A percentile compares a stretch with the other conserved stretches of the same genome.
Conservation (phyloP, 2,888 invertebrate genomes). For the Mellilla xanthometata region DNA sequence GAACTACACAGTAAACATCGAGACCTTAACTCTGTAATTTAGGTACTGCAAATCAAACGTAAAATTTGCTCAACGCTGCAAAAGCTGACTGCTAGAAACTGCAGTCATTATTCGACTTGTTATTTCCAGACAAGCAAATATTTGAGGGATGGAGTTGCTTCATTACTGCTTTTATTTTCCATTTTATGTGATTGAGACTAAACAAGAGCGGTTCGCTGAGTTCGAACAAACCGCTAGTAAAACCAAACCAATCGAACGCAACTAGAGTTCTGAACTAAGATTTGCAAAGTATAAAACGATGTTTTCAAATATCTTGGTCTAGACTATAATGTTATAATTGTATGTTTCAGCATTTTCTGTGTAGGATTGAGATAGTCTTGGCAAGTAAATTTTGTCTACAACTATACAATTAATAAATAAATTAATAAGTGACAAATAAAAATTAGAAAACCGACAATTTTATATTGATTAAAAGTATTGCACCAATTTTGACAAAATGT, state of each 20-base stretch:
- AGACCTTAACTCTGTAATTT: no score
- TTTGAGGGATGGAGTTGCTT: constrained; percentile 66
- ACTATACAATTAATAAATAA: no score
- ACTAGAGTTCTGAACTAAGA: constrained; percentile 65
- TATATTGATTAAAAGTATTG: no score
- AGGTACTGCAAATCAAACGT: constrained; percentile 1
- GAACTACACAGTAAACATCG: no score
- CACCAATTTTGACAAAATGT: no score
- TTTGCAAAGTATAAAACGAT: constrained; percentile 61
- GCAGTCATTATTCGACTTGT: constrained; percentile 35
- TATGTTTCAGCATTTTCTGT: neutral
- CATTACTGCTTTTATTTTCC: constrained; percentile 72
- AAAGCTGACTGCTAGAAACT: constrained; percentile 3
- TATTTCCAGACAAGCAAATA: constrained; percentile 60
- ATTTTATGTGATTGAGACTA: constrained; percentile 74
- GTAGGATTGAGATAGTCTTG: no score
- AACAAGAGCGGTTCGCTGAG: constrained; percentile 62
- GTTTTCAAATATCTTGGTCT: constrained; percentile 62
- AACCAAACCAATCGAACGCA: constrained; percentile 56
- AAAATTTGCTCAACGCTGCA: constrained; percentile 19
- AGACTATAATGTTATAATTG: constrained; percentile 72
- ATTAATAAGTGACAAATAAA: no score
- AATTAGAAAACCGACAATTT: no score
- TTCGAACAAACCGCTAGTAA: constrained; percentile 58
- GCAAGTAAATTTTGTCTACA: no score